Evolutionary conservation across 2,888 invertebrate genomes (phyloP), one percentile per base, ranked within the genome.

Genomic region (Fragum sueziense): DNA sequence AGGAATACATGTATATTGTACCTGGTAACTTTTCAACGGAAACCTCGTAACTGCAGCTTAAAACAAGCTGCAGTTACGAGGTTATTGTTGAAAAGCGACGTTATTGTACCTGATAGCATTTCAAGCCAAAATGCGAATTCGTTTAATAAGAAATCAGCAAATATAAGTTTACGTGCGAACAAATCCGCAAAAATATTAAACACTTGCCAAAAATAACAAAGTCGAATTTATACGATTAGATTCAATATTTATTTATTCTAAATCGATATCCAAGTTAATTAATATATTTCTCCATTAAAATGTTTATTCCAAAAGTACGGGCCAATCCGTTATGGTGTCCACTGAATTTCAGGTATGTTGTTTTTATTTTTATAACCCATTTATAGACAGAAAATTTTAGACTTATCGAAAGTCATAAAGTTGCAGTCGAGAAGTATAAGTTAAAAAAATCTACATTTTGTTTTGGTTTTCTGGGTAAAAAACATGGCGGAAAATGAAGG

Each of bases 271-370:
- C 59, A 29, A 67, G 70, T 75, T 75, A 79, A 75, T 74, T 75
- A 74, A 79, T 75, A 41, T 72, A 37, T 68, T 29, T 61, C 57
- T 75, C 75, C 54, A 79, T 79, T 79, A 79, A 51, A 61, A 34
- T 79, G 75, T 75, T 79, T 75, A 72, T 79, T 69, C 65, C 79
- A 51, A 47, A 51, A 68, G 79, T 79, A 79, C 79, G 79, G 79
- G 51, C 75, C 75, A 79, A 79, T 61, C 75, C 59, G 74, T 0
- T 1, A 65, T 65, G 65, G 41, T 65, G 41, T 37, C 33, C 41
- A 11, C 37, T 25, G 65, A 7, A 31, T 22, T 22, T 2, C 7
- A 65, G 65, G 65, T 65, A 65, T 37, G 65, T 65, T 25, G 25
- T 37, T 65, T 27, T 65, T 65, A 41, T 65, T 41, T n/a, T 65